Percentiles rank a stretch among this genome's conserved stretches.
Conservation (phyloP, 2,797 vertebrate species). For the Acanthurus leucopareius region DNA sequence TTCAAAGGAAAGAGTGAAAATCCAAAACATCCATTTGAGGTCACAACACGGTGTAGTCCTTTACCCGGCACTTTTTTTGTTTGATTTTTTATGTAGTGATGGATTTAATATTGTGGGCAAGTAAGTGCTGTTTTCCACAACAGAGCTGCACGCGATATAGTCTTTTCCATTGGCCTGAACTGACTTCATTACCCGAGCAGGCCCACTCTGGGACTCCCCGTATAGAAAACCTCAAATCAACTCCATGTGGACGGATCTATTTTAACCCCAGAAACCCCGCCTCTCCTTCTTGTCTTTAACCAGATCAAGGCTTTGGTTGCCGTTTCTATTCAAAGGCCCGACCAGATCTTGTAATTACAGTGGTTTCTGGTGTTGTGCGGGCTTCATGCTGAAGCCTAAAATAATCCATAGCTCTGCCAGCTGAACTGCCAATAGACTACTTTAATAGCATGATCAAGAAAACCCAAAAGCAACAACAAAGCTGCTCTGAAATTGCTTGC, state of each 20-base stretch:
- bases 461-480: constrained; percentile 76
- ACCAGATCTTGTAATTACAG: constrained; percentile 84
- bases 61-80: constrained; percentile 17
- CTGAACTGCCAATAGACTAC: constrained; percentile 73
- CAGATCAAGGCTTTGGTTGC: constrained; percentile 80
- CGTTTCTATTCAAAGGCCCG: constrained; percentile 74
- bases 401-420: constrained; percentile 75
- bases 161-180: constrained; percentile 65
- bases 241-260: constrained; percentile 85
- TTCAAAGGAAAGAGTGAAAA: constrained; percentile 24
- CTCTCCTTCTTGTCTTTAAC: constrained; percentile 72
- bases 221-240: constrained; percentile 85
- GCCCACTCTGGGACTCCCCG: constrained; percentile 70
- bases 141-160: constrained; percentile 72
- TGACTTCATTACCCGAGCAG: constrained; percentile 71
- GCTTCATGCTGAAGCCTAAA: constrained; percentile 71
- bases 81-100: constrained; percentile 60
- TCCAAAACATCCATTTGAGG: constrained; percentile 20
- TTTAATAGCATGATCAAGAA: constrained; percentile 81
- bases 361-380: constrained; percentile 81
- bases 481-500: constrained; percentile 76
- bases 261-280: constrained; percentile 71
- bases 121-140: constrained; percentile 62
- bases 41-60: constrained; percentile 22
- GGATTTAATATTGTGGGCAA: constrained; percentile 72